Conservation (phyloP, 2,113 vertebrate species). For the Tetraodon nigroviridis region DNA sequence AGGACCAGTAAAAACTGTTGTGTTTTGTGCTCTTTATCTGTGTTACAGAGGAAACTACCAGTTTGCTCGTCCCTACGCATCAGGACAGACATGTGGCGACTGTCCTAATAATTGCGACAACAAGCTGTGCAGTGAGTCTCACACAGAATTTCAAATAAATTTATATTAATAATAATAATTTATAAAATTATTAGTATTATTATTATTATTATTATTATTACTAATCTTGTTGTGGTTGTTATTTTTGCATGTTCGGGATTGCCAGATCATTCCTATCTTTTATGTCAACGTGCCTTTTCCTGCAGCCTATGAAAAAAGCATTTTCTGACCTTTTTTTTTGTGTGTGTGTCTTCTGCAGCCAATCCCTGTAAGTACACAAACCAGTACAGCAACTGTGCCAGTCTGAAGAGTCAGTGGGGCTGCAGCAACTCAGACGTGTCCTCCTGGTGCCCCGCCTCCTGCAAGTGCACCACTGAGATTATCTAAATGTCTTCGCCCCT, state of each 20-base stretch:
- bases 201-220: no score
- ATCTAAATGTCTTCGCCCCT: constrained; percentile 8
- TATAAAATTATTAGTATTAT: no score
- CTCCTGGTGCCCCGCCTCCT: constrained; percentile 50
- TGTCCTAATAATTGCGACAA: constrained; percentile 51
- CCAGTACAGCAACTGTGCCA: constrained; percentile 40
- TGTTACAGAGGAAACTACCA: constrained; percentile 59
- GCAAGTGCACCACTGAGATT: constrained; percentile 49
- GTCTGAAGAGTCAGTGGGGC: constrained; percentile 24
- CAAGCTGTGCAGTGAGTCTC: constrained; percentile 64
- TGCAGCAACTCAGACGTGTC: constrained; percentile 6
- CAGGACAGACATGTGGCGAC: constrained; percentile 47
- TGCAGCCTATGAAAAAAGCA: background rate
- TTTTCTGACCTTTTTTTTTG: background rate
- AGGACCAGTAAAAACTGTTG: background rate
- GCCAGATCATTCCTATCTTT: background rate
- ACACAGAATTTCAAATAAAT: no score
- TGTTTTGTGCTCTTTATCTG: constrained; percentile 24
- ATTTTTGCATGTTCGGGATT: background rate
- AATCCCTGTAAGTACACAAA: constrained; percentile 51
- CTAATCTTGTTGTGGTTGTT: no score
- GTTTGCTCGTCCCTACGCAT: constrained; percentile 38
- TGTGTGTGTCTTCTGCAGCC: constrained; percentile 19
- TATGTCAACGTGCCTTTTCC: background rate
- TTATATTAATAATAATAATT: no score